phyloP scores from a whole-genome alignment of 2,888 invertebrate species.

The Rhopalosiphum nymphaeae region DNA sequence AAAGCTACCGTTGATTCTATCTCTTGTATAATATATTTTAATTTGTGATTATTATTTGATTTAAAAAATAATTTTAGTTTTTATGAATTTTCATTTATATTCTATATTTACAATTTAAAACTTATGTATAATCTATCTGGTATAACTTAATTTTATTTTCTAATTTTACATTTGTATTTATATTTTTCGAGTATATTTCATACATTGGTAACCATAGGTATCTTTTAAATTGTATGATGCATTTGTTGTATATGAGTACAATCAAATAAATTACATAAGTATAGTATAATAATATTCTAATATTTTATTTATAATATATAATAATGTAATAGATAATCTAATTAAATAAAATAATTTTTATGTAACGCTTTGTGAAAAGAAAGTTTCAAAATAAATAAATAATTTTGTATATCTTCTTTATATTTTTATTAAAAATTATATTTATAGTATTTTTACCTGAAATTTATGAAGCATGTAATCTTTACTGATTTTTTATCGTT shows the following conservation, averaged over 20 bases:
- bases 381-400: not conserved
- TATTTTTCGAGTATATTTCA: not conserved
- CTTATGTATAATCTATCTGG: not conserved
- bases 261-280: not conserved
- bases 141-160: not conserved
- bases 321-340: not conserved
- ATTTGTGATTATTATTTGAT: constrained; percentile 32
- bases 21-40: not conserved
- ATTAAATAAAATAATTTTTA: not conserved
- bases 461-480: not conserved
- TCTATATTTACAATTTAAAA: constrained; percentile 38
- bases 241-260: not conserved
- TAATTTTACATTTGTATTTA: not conserved
- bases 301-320: not conserved
- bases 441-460: not conserved
- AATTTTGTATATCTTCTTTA: not conserved
- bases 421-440: constrained; percentile 27
- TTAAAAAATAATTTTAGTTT: not conserved
- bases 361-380: not conserved
- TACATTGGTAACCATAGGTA: not conserved
- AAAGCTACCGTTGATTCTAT: not conserved
- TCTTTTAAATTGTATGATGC: not conserved
- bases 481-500: not conserved
- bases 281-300: not conserved
- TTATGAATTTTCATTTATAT: not conserved